Base-by-base conservation (phyloP, 1,140 invertebrate species). In the Bombus sibiricus region DNA sequence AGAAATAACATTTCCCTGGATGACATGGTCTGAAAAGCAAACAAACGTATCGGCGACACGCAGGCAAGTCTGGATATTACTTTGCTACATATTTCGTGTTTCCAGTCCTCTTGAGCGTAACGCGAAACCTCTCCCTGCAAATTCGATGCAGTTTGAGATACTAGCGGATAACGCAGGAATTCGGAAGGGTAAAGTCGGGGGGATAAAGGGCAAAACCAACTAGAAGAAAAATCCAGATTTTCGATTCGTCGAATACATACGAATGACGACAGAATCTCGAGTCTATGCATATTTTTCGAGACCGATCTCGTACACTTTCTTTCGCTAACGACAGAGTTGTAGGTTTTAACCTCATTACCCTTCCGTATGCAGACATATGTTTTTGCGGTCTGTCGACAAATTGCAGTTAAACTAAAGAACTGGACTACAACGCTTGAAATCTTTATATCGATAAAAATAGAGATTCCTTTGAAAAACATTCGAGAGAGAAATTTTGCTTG, bases 121-220 rank as follows among this genome's bases (percentile, higher is more conserved):
- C 72, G 72, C 57, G 59, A 18, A 75, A 74, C 15, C 64, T 76
- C 37, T 39, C 32, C 25, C 32, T 76, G 32, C 39, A 83, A 76
- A 83, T 76, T 83, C 72, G 72, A 83, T 76, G 72, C 72, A 83
- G 57, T 83, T 83, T 68, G 71, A 68, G 37, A 66, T 62, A 75
- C 72, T 53, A 15, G 53, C 25, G 41, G 79, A 73, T 69, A 73
- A 72, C 53, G 15, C 12, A 73, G 37, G 68, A 41, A 73, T 73
- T 37, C 79, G 78, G 34, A 53, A 39, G 32, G n/a, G 28, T 69
- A 81, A 43, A 81, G 43, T 73, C 59, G 59, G 3, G 34, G 34
- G 59, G 59, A 28, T 62, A 1, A 3, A 69, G 18, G 10, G 9
- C 28, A n/a, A 62, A 84, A 39, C n/a, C 37, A 59, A 43, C 34